phyloP scores from a whole-genome alignment of 92 coral and sea anemone genomes.

The Blastomussa wellsi region DNA sequence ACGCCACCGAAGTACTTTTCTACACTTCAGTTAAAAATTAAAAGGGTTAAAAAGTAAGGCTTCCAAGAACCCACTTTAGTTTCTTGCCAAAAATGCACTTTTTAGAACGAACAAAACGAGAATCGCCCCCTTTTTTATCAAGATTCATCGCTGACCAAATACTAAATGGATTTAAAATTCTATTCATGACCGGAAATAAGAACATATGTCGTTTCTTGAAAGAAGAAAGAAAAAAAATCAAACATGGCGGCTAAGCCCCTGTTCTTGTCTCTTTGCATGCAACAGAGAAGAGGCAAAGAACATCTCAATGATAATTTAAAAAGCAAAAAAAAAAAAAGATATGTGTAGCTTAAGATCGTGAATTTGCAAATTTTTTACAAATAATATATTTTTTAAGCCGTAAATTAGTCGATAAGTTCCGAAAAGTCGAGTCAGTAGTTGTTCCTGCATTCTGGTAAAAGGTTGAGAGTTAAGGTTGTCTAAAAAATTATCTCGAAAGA shows the following conservation, averaged over 20 bases:
- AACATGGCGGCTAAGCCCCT: conserved; percentile 4
- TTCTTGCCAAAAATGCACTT: neutral
- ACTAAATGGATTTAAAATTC: neutral
- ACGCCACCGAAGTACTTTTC: neutral
- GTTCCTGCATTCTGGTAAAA: neutral
- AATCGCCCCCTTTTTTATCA: neutral
- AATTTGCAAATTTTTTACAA: neutral
- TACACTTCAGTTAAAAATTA: neutral
- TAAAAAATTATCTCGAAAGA: neutral
- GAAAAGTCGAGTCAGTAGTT: neutral
- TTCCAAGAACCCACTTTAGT: neutral
- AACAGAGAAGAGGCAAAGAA: neutral
- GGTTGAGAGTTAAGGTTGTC: neutral
- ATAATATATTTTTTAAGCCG: neutral
- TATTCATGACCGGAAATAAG: conserved; percentile 28
- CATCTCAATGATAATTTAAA: neutral
- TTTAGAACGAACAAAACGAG: neutral
- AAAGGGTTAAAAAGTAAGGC: neutral
- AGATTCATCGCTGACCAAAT: neutral
- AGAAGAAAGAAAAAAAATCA: neutral
- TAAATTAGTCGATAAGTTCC: neutral
- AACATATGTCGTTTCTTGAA: neutral
- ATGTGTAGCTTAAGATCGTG: conserved; percentile 1
- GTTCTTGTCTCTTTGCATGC: neutral
- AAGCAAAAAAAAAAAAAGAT: neutral